These are phyloP conservation scores for Oligia strigilis DNA, from an alignment of 2,888 invertebrate genomes.

Conservation along the genomic window DNA sequence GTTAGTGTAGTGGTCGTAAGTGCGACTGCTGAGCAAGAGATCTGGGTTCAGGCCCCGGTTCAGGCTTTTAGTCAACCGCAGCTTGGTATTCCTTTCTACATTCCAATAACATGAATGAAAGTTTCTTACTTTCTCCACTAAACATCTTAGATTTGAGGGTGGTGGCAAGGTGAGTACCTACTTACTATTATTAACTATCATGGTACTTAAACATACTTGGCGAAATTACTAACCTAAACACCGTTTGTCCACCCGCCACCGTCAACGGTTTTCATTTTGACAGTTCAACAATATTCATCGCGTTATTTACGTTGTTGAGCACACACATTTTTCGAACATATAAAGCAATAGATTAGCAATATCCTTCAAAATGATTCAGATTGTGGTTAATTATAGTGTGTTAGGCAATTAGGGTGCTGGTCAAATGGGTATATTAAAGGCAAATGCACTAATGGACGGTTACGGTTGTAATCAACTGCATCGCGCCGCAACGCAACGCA, in stretches of 20 bases:
- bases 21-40: not conserved
- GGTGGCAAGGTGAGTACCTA: not conserved
- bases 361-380: too few species aligned
- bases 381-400: too few species aligned
- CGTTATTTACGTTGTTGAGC: too few species aligned
- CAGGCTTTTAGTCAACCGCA: not conserved
- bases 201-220: not conserved
- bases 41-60: not conserved
- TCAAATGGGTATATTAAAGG: not conserved
- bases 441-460: not conserved
- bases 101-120: not conserved
- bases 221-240: not conserved
- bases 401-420: not conserved
- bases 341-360: too few species aligned
- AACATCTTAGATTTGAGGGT: not conserved
- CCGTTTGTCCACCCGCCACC: too few species aligned
- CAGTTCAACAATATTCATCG: too few species aligned
- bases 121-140: not conserved
- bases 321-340: too few species aligned
- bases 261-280: too few species aligned
- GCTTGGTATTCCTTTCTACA: not conserved
- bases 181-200: not conserved
- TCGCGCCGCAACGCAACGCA: not conserved
- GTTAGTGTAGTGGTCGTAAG: not conserved
- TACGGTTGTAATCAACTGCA: not conserved